Evolutionary conservation across 2,113 vertebrate genomes (phyloP).

Genomic region (Megaceryle torquata): DNA sequence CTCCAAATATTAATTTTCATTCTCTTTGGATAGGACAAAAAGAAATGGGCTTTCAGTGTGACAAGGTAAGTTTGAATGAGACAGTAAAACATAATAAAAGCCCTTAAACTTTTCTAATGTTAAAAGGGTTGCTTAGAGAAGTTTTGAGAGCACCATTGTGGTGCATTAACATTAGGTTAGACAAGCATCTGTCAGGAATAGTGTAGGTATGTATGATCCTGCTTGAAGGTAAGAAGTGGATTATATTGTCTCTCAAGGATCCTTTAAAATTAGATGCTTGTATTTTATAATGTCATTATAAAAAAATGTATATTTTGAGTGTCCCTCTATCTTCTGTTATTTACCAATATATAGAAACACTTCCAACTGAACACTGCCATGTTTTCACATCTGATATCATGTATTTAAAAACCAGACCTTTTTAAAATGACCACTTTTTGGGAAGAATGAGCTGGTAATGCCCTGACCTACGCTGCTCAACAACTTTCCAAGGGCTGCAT

Average conservation of each 20-base stretch:
- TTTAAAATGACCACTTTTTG: neutral
- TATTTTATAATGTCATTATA: neutral
- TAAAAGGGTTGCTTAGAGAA: neutral
- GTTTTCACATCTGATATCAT: neutral
- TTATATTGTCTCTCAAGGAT: neutral
- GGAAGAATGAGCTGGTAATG: neutral
- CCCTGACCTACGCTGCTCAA: neutral
- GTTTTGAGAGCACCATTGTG: fast-evolving
- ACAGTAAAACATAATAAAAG: neutral
- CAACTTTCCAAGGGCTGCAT: neutral
- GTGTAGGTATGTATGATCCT: neutral
- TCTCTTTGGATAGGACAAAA: neutral
- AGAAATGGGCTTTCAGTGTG: neutral
- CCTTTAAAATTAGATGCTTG: neutral
- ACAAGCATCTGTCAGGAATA: neutral
- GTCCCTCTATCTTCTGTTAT: neutral
- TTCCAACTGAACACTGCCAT: neutral
- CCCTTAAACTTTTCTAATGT: neutral
- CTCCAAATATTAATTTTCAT: neutral
- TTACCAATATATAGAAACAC: neutral
- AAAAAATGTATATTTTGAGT: neutral
- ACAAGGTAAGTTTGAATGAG: neutral
- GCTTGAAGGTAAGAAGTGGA: neutral
- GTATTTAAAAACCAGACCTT: neutral
- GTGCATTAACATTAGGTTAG: neutral